Percentiles rank a stretch among this genome's conserved stretches.
Evolutionary conservation across 2,797 vertebrate genomes (phyloP).

Genomic region (Chromis chromis): DNA sequence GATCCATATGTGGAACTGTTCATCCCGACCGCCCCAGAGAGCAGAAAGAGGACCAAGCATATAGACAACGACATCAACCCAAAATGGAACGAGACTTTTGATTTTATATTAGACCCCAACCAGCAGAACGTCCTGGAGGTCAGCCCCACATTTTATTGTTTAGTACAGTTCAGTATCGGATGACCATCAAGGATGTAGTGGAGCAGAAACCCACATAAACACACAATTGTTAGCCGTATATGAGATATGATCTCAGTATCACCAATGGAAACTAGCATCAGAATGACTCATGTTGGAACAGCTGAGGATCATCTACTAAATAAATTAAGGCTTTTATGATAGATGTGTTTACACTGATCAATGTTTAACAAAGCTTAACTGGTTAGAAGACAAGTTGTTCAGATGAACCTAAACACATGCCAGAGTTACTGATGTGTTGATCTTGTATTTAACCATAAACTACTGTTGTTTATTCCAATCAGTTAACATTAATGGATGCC

Average conservation of each 20-base stretch:
- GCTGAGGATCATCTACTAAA: background rate
- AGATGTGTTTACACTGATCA: background rate
- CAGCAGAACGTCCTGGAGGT: conserved; percentile 95
- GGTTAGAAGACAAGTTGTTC: background rate
- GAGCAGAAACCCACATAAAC: conserved; percentile 8
- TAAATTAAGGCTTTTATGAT: background rate
- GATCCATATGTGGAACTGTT: conserved; percentile 97
- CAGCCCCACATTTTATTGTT: conserved; percentile 39
- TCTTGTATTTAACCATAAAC: background rate
- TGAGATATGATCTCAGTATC: background rate
- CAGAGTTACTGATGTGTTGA: background rate
- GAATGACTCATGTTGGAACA: background rate
- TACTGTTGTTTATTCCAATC: conserved; percentile 53
- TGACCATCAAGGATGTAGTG: conserved; percentile 1
- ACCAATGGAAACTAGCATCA: background rate
- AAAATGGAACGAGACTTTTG: conserved; percentile 94
- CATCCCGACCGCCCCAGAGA: conserved; percentile 93
- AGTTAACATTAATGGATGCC: conserved; percentile 98
- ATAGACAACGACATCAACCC: conserved; percentile 96
- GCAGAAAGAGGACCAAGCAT: conserved; percentile 94
- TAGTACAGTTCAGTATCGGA: background rate
- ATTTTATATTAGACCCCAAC: conserved; percentile 96
- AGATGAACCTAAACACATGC: background rate
- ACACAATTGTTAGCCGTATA: conserved; percentile 2
- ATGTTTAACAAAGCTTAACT: background rate